Evolutionary conservation across 2,797 vertebrate species (phyloP).

Genomic region (Clarias laeviceps): DNA sequence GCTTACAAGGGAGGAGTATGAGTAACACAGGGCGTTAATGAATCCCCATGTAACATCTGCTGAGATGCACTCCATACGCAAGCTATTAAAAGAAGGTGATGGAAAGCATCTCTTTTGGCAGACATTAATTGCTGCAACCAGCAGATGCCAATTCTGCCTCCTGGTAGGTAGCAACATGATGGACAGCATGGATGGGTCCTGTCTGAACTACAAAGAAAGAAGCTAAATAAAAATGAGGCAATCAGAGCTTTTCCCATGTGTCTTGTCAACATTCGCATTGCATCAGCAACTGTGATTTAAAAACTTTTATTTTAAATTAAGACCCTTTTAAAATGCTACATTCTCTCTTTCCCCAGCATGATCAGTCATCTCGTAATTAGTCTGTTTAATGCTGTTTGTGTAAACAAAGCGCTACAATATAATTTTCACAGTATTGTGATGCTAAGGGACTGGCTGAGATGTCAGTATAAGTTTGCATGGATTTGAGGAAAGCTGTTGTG

Average conservation of each 20-base stretch:
- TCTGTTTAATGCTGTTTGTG: conserved; percentile 52
- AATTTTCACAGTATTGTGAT: conserved; percentile 51
- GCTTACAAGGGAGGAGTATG: conserved; percentile 68
- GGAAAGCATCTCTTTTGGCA: conserved; percentile 63
- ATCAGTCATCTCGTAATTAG: conserved; percentile 48
- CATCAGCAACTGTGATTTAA: background rate
- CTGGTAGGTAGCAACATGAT: conserved; percentile 58
- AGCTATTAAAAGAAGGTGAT: conserved; percentile 72
- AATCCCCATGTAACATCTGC: conserved; percentile 74
- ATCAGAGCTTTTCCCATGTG: conserved; percentile 9
- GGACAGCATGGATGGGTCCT: conserved; percentile 62
- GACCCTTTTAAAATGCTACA: background rate
- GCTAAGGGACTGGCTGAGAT: conserved; percentile 44
- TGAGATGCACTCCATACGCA: conserved; percentile 66
- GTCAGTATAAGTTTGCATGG: conserved; percentile 31
- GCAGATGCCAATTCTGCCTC: conserved; percentile 68
- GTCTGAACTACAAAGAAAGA: conserved; percentile 55
- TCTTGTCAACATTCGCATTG: conserved; percentile 8
- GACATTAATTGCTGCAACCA: conserved; percentile 69
- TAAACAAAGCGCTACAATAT: conserved; percentile 50
- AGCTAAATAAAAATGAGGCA: conserved; percentile 44
- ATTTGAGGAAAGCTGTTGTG: conserved; percentile 44
- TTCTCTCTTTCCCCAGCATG: conserved; percentile 22
- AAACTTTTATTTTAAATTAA: conserved; percentile 28
- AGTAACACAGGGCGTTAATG: conserved; percentile 67